Conservation (phyloP, 2,797 vertebrate genomes). For the Merluccius polli region DNA sequence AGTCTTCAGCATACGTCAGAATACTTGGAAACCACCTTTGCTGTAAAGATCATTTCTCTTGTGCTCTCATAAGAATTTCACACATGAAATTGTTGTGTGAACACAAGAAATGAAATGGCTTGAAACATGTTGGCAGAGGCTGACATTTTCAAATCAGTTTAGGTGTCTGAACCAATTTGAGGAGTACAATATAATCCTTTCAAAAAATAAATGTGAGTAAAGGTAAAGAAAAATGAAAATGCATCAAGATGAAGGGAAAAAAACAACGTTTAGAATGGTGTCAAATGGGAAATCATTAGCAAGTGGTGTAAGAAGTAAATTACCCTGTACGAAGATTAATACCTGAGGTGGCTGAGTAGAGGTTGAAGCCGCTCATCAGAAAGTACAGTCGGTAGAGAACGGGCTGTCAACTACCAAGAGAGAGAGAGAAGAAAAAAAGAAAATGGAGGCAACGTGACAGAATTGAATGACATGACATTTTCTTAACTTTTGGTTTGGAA, state of each 20-base stretch:
- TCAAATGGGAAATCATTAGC: background rate
- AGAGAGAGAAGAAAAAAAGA: conserved; percentile 27
- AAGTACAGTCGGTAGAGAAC: conserved; percentile 87
- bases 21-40: background rate
- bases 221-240: background rate
- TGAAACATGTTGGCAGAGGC: background rate
- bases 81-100: background rate
- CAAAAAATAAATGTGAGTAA: background rate
- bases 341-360: conserved; percentile 96
- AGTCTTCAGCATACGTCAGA: background rate
- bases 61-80: background rate
- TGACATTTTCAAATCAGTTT: background rate
- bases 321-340: conserved; percentile 41
- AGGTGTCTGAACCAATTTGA: background rate
- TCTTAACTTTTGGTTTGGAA: background rate
- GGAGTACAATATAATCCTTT: background rate
- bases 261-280: background rate
- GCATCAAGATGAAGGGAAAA: background rate
- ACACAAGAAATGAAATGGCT: background rate
- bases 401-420: conserved; percentile 84
- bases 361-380: conserved; percentile 95
- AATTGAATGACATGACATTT: background rate
- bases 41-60: background rate
- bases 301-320: background rate
- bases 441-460: background rate